phyloP scores from a whole-genome alignment of 1,140 invertebrate genomes.

The Tribolium madens region DNA sequence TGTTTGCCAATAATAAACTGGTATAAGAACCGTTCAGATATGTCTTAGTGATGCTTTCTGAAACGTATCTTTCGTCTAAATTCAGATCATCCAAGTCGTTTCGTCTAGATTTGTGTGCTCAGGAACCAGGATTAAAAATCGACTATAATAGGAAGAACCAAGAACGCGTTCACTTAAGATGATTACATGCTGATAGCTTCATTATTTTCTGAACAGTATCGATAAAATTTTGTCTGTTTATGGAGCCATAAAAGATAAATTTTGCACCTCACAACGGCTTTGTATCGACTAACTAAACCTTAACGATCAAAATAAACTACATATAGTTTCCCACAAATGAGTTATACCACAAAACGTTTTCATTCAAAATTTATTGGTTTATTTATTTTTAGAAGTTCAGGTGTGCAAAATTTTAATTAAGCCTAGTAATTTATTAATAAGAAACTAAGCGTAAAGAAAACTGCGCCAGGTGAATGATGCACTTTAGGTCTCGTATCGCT shows the following conservation, averaged over 20 bases:
- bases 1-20: slow-evolving; percentile 22
- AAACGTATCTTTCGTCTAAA: slow-evolving; percentile 24
- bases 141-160: neutral
- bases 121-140: slow-evolving; percentile 1
- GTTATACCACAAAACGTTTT: neutral
- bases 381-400: neutral
- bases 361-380: neutral
- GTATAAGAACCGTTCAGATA: neutral
- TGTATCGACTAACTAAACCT: neutral
- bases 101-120: neutral
- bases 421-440: neutral
- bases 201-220: neutral
- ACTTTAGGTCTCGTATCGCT: neutral
- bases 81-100: slow-evolving; percentile 7
- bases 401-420: too few species aligned
- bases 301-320: neutral
- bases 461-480: neutral
- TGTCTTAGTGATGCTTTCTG: slow-evolving; percentile 3
- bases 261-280: neutral
- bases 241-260: slow-evolving; percentile 2
- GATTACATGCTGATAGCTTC: slow-evolving; percentile 4
- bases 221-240: slow-evolving; percentile 4
- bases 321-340: neutral
- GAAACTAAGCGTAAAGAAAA: neutral
- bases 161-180: neutral